These are phyloP conservation scores for Sternotherus odoratus DNA, from an alignment of 2,797 vertebrate genomes.

Conservation along the genomic window DNA sequence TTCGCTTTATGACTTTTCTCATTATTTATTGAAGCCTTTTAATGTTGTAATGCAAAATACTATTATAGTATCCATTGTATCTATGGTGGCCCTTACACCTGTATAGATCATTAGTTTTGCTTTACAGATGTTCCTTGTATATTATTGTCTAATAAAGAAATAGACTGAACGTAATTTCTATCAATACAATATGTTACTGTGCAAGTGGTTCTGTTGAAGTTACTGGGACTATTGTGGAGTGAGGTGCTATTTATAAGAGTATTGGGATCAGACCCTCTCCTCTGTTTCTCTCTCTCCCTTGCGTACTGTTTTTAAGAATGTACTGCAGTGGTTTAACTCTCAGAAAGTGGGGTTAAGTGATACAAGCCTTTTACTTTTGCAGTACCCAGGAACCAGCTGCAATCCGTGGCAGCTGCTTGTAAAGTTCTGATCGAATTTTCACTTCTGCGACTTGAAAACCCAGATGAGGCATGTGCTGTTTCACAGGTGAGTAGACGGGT, in stretches of 20 bases:
- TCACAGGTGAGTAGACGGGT: slow-evolving; percentile 90
- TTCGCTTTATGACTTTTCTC: background rate
- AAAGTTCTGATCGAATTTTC: slow-evolving; percentile 99
- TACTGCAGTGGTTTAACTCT: fast-evolving
- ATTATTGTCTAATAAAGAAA: background rate
- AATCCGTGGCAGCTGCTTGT: slow-evolving; percentile 96
- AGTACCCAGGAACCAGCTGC: slow-evolving; percentile 97
- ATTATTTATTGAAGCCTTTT: background rate
- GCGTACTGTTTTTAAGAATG: background rate
- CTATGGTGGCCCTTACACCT: background rate
- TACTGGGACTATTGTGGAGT: background rate
- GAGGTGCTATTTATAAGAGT: background rate
- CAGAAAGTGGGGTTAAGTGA: background rate
- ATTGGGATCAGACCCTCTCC: background rate
- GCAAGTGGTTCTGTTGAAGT: background rate
- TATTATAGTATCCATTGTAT: slow-evolving; percentile 21
- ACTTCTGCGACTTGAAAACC: slow-evolving; percentile 95
- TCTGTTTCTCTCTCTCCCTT: background rate
- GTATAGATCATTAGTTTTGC: background rate
- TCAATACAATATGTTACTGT: background rate
- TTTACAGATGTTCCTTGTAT: slow-evolving; percentile 8
- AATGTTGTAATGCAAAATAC: slow-evolving; percentile 1
- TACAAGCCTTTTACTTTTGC: slow-evolving; percentile 38
- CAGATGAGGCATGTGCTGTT: slow-evolving; percentile 97
- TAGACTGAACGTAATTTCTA: background rate